Evolutionary conservation across 2,888 invertebrate species (phyloP).

Genomic region (Himalopsyche tibetana): DNA sequence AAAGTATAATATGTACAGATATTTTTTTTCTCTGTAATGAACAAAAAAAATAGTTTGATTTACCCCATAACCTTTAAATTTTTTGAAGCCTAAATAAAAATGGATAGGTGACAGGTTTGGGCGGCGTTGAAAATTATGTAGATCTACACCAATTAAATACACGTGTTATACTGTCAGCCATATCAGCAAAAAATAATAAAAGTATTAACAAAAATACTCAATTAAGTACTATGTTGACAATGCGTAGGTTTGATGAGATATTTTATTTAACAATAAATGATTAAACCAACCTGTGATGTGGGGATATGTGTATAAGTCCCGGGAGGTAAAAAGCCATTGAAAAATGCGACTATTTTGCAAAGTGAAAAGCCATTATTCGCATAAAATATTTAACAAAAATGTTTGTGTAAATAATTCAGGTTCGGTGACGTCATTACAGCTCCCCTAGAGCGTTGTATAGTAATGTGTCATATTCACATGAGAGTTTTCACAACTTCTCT

Average conservation of each 20-base stretch:
- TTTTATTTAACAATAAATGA: neutral
- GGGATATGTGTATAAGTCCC: slow-evolving; percentile 9
- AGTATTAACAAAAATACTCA: too few species aligned
- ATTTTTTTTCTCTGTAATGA: too few species aligned
- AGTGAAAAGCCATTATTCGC: slow-evolving; percentile 36
- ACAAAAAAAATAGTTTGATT: too few species aligned
- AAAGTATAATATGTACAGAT: too few species aligned
- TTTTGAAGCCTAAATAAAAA: too few species aligned
- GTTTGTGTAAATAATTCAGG: slow-evolving; percentile 56
- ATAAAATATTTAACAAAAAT: slow-evolving; percentile 34
- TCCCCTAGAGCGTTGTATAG: slow-evolving; percentile 55
- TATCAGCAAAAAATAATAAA: too few species aligned
- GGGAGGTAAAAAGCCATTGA: slow-evolving; percentile 21
- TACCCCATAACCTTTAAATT: too few species aligned
- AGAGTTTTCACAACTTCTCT: slow-evolving; percentile 62
- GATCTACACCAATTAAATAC: too few species aligned
- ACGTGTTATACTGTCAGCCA: too few species aligned
- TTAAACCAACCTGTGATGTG: neutral
- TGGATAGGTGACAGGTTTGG: too few species aligned
- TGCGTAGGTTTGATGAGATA: neutral
- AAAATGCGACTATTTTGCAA: neutral
- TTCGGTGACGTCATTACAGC: slow-evolving; percentile 54
- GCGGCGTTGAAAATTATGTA: too few species aligned
- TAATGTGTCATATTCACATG: slow-evolving; percentile 61
- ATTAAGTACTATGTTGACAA: neutral